phyloP scores from a whole-genome alignment of 2,888 invertebrate genomes.

The Lamellibrachia satsuma region DNA sequence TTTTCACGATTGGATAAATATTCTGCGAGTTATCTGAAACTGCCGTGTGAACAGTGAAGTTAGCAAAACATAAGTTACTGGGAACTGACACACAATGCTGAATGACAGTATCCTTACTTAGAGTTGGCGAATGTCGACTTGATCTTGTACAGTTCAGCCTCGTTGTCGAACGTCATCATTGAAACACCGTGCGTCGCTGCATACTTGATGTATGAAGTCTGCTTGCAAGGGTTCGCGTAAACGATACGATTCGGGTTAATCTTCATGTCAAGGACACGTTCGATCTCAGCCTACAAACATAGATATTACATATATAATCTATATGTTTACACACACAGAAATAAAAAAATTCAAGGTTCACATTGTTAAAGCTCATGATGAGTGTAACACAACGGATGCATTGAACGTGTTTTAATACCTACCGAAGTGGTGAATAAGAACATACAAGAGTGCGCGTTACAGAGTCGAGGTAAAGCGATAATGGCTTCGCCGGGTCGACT shows the following conservation, averaged over 20 bases:
- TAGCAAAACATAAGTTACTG: neutral
- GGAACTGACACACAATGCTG: neutral
- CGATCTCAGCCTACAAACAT: conserved; percentile 78
- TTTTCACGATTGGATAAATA: neutral
- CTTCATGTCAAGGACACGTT: conserved; percentile 80
- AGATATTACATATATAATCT: neutral
- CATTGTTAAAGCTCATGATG: too few relatives aligned
- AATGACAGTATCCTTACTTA: conserved; percentile 71
- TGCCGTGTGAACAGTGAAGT: neutral
- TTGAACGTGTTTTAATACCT: too few relatives aligned
- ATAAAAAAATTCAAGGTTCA: neutral
- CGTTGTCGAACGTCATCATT: conserved; percentile 93
- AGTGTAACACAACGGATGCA: too few relatives aligned
- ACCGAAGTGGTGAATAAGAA: too few relatives aligned
- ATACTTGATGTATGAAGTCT: conserved; percentile 86
- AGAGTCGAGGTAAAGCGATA: too few relatives aligned
- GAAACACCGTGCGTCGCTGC: conserved; percentile 80
- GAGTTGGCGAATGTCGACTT: conserved; percentile 83
- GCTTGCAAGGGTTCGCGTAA: conserved; percentile 96
- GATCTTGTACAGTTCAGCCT: conserved; percentile 89
- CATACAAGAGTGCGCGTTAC: too few relatives aligned
- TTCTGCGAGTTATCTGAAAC: neutral
- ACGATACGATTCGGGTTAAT: conserved; percentile 84
- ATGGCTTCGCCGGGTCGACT: too few relatives aligned
- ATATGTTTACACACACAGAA: neutral